Base-by-base conservation (phyloP, 2,797 vertebrate species). In the Denticeps clupeoides region DNA sequence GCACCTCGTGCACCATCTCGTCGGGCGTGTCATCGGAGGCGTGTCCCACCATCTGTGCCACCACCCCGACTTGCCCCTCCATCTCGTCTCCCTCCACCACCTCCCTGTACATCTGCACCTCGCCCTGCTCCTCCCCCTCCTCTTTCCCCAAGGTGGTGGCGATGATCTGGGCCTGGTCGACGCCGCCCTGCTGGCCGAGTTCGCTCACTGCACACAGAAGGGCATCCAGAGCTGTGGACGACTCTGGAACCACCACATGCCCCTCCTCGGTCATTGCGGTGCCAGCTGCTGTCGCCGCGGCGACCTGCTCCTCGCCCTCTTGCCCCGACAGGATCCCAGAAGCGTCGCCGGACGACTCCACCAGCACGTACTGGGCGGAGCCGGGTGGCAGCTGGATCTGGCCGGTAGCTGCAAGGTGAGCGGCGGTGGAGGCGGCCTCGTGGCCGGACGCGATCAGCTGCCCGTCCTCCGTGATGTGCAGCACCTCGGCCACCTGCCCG, bases 391-490 rank as follows among this genome's bases (percentile, higher is more conserved):
- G 22, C 26, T 75, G 80, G 27, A 77, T 68, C 5, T 79, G 67
- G 9, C 77, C 75, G 0, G 84, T 81, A 41, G 78, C 46, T 0
- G 73, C 59, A 4, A 84, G 79, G 55, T 85, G 85, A 0, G 86
- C 67, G 8, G 69, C 75, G 0, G 62, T 63, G 0, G 72, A 58
- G 0, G 74, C 69, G 35, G 73, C 72, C 9, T 82, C 78, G 41
- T 85, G 81, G 22, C 87, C 80, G 0, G 89, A 79, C 32, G 91
- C 67, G 41, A 98, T 89, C 48, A 97, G 82, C 56, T 93, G 91
- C 4, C 92, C 92, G 0, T 96, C 90, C 55, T 97, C 91, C 0
- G 91, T 96, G 68, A 97, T 92, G 69, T 97, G 92, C 4, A 97
- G 87, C 49, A 97, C 90, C 50, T 93, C 84, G 2, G 90, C 87